phyloP scores from a whole-genome alignment of 2,888 invertebrate genomes.

The Ischnus inquisitorius region DNA sequence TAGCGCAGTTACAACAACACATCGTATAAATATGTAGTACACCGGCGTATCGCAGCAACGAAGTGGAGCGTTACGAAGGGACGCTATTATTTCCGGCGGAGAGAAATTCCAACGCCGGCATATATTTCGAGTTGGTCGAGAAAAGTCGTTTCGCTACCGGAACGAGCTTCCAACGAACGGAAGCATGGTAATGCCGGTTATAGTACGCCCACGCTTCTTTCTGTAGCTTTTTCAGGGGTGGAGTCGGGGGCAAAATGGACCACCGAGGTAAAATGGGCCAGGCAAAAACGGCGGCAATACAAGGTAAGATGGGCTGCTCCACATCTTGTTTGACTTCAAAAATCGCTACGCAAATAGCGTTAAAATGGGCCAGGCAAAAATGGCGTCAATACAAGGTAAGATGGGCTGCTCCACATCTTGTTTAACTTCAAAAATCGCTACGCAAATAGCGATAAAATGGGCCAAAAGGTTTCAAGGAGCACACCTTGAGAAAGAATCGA shows the following conservation, averaged over 20 bases:
- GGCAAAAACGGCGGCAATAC: no score
- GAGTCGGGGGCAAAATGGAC: no score
- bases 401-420: no score
- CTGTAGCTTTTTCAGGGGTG: neutral
- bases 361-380: no score
- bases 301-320: no score
- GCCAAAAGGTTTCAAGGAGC: no score
- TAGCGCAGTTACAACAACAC: constrained; percentile 46
- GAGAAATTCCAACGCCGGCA: constrained; percentile 67
- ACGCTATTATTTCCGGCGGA: constrained; percentile 65
- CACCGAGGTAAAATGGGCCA: neutral
- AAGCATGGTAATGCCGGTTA: constrained; percentile 43
- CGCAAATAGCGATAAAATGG: no score
- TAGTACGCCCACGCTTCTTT: constrained; percentile 24
- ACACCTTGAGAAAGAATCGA: no score
- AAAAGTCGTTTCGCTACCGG: constrained; percentile 66
- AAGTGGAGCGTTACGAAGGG: constrained; percentile 32
- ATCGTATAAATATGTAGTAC: constrained; percentile 69
- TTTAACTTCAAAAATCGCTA: no score
- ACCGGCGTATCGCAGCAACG: constrained; percentile 27
- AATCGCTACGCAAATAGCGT: no score
- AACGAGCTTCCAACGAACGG: constrained; percentile 55
- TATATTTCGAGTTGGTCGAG: constrained; percentile 68
- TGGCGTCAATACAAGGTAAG: no score
- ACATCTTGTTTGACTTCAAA: no score